Base-by-base conservation (phyloP, 2,797 vertebrate genomes). In the Zenarchopterus dispar region DNA sequence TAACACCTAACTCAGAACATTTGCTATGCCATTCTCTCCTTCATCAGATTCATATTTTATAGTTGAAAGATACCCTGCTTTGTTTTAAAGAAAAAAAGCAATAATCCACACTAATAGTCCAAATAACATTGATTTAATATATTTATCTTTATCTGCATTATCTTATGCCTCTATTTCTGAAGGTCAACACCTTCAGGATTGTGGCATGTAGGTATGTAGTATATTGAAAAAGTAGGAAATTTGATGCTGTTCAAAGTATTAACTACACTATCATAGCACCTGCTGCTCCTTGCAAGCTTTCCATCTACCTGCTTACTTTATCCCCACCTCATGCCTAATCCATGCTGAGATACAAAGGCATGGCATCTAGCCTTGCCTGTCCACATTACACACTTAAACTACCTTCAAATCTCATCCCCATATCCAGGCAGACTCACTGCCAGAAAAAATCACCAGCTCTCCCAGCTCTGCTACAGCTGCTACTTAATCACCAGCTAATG, bases 291-390 rank as follows among this genome's bases (percentile, higher is more conserved):
- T 65, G 55, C 77, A 68, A 73, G 61, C 71, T 61, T 52, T 86
- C 61, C 91, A 91, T 90, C 65, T 77, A 73, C 75, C 79, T 74
- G 78, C 86, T 89, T 77, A 77, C 51, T 75, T 75, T 70, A 81
- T 62, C 60, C 63, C 61, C 86, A 82, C 81, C 73, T 86, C 91
- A 92, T 90, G 48, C 54, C 60, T 19, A 57, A 76, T 87, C 67
- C 81, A 80, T 81, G 59, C 66, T 65, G 76, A 77, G 71, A 82
- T 56, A 64, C 66, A 28, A 53, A 55, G 79, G 79, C 77, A 67
- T 18, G 50, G 72, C 78, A 76, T 49, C 79, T 39, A 42, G 70
- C 77, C 67, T 70, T 58, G 67, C 73, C 74, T 51, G 43, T 78
- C 62, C 66, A 74, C 72, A 49, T 49, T 55, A 42, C 31, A 67